A percentile compares a stretch with the other conserved stretches of the same genome.
phyloP scores from a whole-genome alignment of 2,888 invertebrate genomes.

The Cyclophora punctaria region DNA sequence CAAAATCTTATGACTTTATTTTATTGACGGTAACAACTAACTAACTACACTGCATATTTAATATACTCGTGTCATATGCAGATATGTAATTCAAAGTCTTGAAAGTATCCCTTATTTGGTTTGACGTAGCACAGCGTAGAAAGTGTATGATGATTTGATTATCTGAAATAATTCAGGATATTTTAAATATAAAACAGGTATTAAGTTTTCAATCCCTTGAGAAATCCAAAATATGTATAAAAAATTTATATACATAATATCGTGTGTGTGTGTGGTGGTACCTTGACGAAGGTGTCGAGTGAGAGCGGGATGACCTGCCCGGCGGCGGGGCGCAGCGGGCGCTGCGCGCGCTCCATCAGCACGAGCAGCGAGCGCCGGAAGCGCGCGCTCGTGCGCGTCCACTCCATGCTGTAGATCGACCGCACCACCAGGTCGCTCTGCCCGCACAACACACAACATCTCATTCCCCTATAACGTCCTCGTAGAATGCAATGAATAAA shows the following conservation, averaged over 20 bases:
- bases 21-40: too few relatives aligned
- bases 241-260: background rate
- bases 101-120: conserved; percentile 32
- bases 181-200: too few relatives aligned
- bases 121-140: conserved; percentile 59
- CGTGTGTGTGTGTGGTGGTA: conserved; percentile 14
- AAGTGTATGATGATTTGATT: conserved; percentile 59
- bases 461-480: background rate
- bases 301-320: conserved; percentile 67
- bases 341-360: conserved; percentile 59
- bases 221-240: background rate
- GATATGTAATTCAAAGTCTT: background rate
- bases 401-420: conserved; percentile 53
- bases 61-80: too few relatives aligned
- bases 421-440: conserved; percentile 57
- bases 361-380: conserved; percentile 50
- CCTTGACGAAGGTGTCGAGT: conserved; percentile 66
- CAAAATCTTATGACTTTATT: background rate
- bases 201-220: too few relatives aligned
- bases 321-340: conserved; percentile 63
- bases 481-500: too few relatives aligned
- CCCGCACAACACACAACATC: conserved; percentile 1
- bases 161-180: conserved; percentile 39
- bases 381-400: conserved; percentile 34
- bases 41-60: too few relatives aligned